A percentile compares a stretch with the other conserved stretches of the same genome.
Evolutionary conservation across 2,888 invertebrate genomes (phyloP).

Genomic region (Amiota mariae): DNA sequence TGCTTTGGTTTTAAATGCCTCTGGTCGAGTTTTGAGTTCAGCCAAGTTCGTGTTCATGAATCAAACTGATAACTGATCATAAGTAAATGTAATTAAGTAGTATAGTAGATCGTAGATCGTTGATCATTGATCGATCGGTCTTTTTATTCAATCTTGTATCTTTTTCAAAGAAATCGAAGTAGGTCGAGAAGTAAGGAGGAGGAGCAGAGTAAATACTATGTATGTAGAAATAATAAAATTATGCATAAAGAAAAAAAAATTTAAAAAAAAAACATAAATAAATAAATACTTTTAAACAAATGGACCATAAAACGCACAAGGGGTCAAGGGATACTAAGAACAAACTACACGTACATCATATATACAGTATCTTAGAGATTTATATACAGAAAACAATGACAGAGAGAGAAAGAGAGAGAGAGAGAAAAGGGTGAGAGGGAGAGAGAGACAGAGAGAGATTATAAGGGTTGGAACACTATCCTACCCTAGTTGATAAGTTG

Average conservation of each 20-base stretch:
- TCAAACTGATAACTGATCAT: constrained; percentile 17
- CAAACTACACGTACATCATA: constrained; percentile 5
- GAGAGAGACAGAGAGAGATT: background rate
- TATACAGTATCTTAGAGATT: background rate
- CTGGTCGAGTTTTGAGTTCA: constrained; percentile 56
- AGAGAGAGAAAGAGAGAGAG: constrained; percentile 1
- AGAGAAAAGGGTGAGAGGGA: background rate
- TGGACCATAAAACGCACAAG: background rate
- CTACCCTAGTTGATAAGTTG: background rate
- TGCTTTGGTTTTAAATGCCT: constrained; percentile 73
- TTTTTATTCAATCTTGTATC: too few relatives aligned
- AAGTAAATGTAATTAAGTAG: too few relatives aligned
- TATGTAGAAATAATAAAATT: too few relatives aligned
- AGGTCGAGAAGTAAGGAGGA: too few relatives aligned
- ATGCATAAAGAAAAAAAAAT: too few relatives aligned
- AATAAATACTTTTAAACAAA: too few relatives aligned
- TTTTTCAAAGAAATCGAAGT: too few relatives aligned
- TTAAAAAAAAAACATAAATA: too few relatives aligned
- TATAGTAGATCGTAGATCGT: too few relatives aligned
- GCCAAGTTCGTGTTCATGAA: constrained; percentile 44
- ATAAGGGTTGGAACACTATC: constrained; percentile 21
- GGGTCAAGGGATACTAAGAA: background rate
- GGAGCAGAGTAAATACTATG: too few relatives aligned
- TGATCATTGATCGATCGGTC: too few relatives aligned
- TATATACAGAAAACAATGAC: background rate